Evolutionary conservation across 2,113 vertebrate genomes (phyloP), one percentile per base, ranked within the genome.

Genomic region (Osmerus mordax): DNA sequence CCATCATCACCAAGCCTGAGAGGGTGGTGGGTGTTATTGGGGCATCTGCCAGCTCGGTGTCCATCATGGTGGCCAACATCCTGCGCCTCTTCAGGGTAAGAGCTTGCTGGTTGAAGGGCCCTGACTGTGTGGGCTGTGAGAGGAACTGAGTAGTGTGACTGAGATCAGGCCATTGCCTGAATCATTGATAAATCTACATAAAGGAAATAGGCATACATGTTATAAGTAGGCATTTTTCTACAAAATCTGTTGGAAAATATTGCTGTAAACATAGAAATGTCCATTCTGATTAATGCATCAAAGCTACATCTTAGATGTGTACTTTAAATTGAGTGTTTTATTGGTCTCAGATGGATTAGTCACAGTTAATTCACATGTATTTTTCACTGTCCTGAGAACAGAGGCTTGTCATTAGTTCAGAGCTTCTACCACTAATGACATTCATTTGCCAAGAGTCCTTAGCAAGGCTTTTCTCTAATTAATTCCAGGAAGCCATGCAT

Each of bases 41-140:
- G 0, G 96, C 96, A 25, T 98, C 96, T 0, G 95, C 94, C 87
- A 98, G 96, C 91, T 98, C 96, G 0, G 95, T 98, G 84, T 98
- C 96, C 87, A 98, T 98, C 89, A 98, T 98, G 96, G 96, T 98
- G 82, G 96, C 96, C 90, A 98, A 98, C 89, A 98, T 98, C 79
- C 88, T 98, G 64, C 93, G 96, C 65, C 95, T 98, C 78, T 98
- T 98, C 90, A 97, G 97, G 95, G 96, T 98, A 81, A 89, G 94
- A 79, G 62, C 7, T 21, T 19, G 28, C n/a, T 21, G 32, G 36
- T 23, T 47, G n/a, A 65, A 21, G 19, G 58, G 58, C 5, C 41
- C 41, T 47, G 7, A 4, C 11, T 4, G n/a, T 19, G 41, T 9
- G 25, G 64, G 19, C 41, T 65, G 64, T 19, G 16, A 3, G 18